A percentile compares a stretch with the other conserved stretches of the same genome.
phyloP scores from a whole-genome alignment of 2,113 vertebrate genomes.

The Vanacampus margaritifer region DNA sequence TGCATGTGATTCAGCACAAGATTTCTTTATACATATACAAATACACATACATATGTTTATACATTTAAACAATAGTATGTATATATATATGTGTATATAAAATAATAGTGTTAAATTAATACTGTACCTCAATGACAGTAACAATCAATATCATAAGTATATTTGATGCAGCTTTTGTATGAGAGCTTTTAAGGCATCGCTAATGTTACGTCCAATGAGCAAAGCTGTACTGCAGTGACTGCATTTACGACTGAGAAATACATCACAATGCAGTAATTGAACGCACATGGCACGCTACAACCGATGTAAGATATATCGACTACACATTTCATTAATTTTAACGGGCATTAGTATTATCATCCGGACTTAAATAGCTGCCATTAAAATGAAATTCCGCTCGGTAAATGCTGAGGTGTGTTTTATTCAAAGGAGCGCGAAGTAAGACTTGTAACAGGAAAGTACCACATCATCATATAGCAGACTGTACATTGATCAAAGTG shows the following conservation, averaged over 20 bases:
- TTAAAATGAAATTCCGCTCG: conserved; percentile 7
- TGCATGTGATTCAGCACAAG: too few relatives aligned
- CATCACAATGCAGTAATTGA: conserved; percentile 1
- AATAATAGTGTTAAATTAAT: too few relatives aligned
- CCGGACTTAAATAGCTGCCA: neutral
- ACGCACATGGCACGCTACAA: conserved; percentile 1
- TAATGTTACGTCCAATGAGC: neutral
- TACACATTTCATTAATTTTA: conserved; percentile 17
- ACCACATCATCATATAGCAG: neutral
- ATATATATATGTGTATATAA: too few relatives aligned
- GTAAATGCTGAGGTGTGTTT: conserved; percentile 5
- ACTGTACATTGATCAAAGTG: neutral
- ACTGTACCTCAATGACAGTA: too few relatives aligned
- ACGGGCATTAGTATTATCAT: conserved; percentile 1
- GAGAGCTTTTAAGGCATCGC: too few relatives aligned
- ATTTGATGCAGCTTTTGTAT: too few relatives aligned
- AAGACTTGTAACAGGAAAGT: neutral
- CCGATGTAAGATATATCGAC: neutral
- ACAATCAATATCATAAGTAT: too few relatives aligned
- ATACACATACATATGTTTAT: too few relatives aligned
- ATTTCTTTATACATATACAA: too few relatives aligned
- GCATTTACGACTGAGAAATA: neutral
- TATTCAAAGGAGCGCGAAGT: conserved; percentile 9
- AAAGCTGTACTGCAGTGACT: neutral
- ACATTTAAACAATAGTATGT: too few relatives aligned